Percentiles rank a stretch among this genome's conserved stretches.
Evolutionary conservation across 2,797 vertebrate species (phyloP).

Genomic region (Tarsius wallacei): DNA sequence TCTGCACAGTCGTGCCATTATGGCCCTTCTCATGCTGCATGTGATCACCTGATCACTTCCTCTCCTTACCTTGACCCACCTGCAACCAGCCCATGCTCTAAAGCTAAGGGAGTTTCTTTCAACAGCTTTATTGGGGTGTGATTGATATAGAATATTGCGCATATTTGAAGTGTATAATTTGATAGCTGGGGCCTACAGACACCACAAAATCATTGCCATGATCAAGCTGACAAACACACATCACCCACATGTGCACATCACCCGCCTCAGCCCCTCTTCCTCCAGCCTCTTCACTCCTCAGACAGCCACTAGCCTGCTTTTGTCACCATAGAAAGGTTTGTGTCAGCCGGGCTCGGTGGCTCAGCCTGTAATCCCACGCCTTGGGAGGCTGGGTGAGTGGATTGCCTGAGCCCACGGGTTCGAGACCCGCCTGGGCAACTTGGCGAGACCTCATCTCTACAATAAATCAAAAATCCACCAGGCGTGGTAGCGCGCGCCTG

Average conservation of each 20-base stretch:
- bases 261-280: no score
- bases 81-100: not conserved
- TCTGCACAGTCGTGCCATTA: not conserved
- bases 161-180: not conserved
- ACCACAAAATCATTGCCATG: not conserved
- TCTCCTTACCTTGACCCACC: not conserved
- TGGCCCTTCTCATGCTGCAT: rapidly evolving
- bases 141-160: not conserved
- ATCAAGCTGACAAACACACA: not conserved
- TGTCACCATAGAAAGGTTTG: not conserved
- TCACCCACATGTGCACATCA: no score
- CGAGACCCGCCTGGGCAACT: no score
- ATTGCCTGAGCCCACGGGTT: no score
- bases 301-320: not conserved
- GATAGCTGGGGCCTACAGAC: not conserved
- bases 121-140: slow-evolving; percentile 15
- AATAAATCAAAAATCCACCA: no score
- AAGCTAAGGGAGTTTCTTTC: not conserved
- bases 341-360: no score
- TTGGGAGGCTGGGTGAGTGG: no score
- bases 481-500: no score
- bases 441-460: no score
- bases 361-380: no score
- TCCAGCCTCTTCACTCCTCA: not conserved
- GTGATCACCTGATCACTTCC: not conserved